Evolutionary conservation across 2,888 invertebrate genomes (phyloP).

Genomic region (Ophion obscuratus): DNA sequence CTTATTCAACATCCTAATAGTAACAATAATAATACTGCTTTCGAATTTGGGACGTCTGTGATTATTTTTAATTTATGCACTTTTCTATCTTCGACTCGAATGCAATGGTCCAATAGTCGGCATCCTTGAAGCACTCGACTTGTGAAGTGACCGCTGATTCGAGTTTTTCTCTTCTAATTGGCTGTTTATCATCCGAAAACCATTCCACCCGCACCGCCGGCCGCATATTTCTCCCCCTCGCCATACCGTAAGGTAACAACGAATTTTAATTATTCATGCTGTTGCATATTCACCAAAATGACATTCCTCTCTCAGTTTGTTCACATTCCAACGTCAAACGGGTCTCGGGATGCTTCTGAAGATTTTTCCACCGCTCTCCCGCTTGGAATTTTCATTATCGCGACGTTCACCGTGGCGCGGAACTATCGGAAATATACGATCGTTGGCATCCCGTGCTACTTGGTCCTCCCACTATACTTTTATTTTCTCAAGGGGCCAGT

Average conservation of each 20-base stretch:
- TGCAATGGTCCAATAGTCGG: conserved; percentile 5
- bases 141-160: not conserved
- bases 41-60: not conserved
- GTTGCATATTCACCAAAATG: conserved; percentile 27
- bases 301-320: conserved; percentile 3
- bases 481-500: too few relatives aligned
- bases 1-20: not conserved
- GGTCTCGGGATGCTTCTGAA: not conserved
- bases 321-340: conserved; percentile 5
- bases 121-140: not conserved
- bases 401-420: not conserved
- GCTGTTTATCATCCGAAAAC: conserved; percentile 1
- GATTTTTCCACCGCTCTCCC: conserved; percentile 12
- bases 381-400: conserved; percentile 24
- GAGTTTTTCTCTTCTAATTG: not conserved
- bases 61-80: conserved; percentile 21
- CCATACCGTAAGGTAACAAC: not conserved
- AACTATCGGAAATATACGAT: not conserved
- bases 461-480: conserved; percentile 8
- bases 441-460: not conserved
- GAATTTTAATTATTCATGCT: conserved; percentile 12
- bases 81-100: conserved; percentile 7
- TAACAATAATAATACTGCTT: not conserved
- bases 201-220: not conserved
- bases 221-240: not conserved